A percentile compares a stretch with the other conserved stretches of the same genome.
Evolutionary conservation across 1,140 invertebrate genomes (phyloP).

Genomic region (Apis laboriosa): DNA sequence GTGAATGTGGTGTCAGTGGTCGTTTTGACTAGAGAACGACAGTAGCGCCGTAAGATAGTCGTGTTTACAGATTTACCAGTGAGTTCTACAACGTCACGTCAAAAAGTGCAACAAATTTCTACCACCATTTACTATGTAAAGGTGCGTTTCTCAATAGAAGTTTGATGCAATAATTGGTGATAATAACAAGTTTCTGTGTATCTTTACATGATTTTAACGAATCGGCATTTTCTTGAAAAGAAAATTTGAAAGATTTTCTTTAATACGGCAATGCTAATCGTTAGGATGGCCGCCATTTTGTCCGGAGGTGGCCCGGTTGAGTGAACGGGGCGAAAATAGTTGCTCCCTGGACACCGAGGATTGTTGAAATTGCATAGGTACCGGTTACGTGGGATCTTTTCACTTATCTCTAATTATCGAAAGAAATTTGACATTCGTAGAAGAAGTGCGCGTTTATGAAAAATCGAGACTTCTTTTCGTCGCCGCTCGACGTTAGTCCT

Average conservation of each 20-base stretch:
- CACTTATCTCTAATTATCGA: conserved; percentile 10
- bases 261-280: conserved; percentile 74
- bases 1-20: conserved; percentile 43
- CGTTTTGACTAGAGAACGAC: conserved; percentile 53
- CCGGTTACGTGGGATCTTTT: conserved; percentile 17
- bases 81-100: conserved; percentile 80
- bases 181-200: background rate
- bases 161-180: background rate
- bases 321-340: conserved; percentile 74
- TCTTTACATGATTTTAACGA: background rate
- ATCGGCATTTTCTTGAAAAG: conserved; percentile 19
- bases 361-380: conserved; percentile 66
- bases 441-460: conserved; percentile 1
- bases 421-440: background rate
- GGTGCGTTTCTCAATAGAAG: conserved; percentile 67
- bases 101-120: conserved; percentile 78
- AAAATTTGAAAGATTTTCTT: conserved; percentile 50
- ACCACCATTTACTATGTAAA: conserved; percentile 79
- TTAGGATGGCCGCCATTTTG: conserved; percentile 80
- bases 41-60: conserved; percentile 71
- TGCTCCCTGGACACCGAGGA: conserved; percentile 65
- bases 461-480: conserved; percentile 8
- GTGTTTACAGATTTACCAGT: conserved; percentile 78
- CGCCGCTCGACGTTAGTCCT: conserved; percentile 28
- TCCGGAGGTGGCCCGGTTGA: conserved; percentile 78